A percentile compares a stretch with the other conserved stretches of the same genome.
Conservation (phyloP, 2,113 vertebrate species). For the Strigops habroptila region DNA sequence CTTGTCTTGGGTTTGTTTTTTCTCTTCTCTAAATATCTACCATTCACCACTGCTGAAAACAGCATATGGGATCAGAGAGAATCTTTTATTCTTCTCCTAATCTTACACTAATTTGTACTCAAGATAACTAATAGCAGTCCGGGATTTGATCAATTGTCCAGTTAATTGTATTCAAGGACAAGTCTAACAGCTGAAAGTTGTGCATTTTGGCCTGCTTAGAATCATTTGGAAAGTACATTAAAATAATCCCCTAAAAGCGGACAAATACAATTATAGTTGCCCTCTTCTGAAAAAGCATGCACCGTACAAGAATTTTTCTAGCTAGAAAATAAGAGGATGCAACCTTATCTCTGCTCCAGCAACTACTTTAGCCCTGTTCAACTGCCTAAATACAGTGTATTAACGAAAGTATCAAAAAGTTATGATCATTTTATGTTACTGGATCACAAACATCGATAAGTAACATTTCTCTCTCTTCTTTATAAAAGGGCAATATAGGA, state of each 20-base stretch:
- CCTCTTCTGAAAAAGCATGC: neutral
- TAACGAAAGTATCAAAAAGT: neutral
- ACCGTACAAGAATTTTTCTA: neutral
- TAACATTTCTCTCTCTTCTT: neutral
- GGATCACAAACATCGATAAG: neutral
- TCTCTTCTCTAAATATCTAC: neutral
- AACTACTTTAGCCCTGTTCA: neutral
- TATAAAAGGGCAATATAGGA: neutral
- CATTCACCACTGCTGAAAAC: neutral
- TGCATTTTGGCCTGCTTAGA: neutral
- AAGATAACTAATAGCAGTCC: neutral
- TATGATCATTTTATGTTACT: neutral
- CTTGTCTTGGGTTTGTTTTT: neutral
- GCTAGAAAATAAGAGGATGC: neutral
- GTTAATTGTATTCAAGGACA: neutral
- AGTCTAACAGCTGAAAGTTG: neutral
- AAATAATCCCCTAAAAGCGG: neutral
- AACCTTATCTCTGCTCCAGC: neutral
- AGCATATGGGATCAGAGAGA: neutral
- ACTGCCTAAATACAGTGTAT: rapidly evolving
- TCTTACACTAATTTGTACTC: neutral
- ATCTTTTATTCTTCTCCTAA: neutral
- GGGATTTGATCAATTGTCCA: neutral
- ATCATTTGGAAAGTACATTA: neutral
- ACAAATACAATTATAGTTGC: neutral